A percentile compares a stretch with the other conserved stretches of the same genome.
These are phyloP conservation scores for Hypsopygia costalis DNA, from an alignment of 2,888 invertebrate species.

Conservation along the genomic window DNA sequence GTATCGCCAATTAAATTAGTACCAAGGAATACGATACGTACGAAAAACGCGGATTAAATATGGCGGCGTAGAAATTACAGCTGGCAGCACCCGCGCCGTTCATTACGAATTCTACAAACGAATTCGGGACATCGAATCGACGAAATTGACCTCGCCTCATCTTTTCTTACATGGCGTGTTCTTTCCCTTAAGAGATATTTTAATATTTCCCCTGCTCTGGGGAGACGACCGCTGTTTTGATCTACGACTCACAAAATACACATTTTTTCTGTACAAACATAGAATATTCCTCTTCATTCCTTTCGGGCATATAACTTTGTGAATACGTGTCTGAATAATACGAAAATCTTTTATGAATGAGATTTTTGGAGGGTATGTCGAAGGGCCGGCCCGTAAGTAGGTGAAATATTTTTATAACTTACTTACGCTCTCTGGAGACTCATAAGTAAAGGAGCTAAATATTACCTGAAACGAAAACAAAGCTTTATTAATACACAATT, in stretches of 20 bases:
- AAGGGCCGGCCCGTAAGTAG: slow-evolving; percentile 29
- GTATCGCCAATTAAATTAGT: slow-evolving; percentile 51
- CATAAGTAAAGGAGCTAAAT: slow-evolving; percentile 31
- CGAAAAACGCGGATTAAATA: slow-evolving; percentile 64
- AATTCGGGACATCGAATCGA: slow-evolving; percentile 75
- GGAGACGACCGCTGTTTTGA: slow-evolving; percentile 64
- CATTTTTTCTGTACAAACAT: slow-evolving; percentile 47
- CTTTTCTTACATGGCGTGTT: slow-evolving; percentile 68
- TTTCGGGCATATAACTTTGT: slow-evolving; percentile 50
- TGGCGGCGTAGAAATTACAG: slow-evolving; percentile 60
- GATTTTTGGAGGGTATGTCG: slow-evolving; percentile 30
- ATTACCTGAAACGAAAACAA: slow-evolving; percentile 60
- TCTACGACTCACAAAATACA: slow-evolving; percentile 57
- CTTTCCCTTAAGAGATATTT: slow-evolving; percentile 61
- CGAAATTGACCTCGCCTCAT: slow-evolving; percentile 72
- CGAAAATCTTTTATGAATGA: slow-evolving; percentile 54
- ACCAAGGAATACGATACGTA: slow-evolving; percentile 42
- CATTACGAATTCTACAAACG: slow-evolving; percentile 75
- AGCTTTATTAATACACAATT: slow-evolving; percentile 20
- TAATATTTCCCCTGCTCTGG: slow-evolving; percentile 58
- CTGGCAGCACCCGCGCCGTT: slow-evolving; percentile 50
- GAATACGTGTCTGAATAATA: slow-evolving; percentile 53
- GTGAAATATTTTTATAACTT: slow-evolving; percentile 38
- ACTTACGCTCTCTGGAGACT: slow-evolving; percentile 29
- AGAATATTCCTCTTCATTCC: slow-evolving; percentile 49